A percentile compares a stretch with the other conserved stretches of the same genome.
Conservation (phyloP, 1,140 invertebrate species). For the Neotoxoptera formosana region DNA sequence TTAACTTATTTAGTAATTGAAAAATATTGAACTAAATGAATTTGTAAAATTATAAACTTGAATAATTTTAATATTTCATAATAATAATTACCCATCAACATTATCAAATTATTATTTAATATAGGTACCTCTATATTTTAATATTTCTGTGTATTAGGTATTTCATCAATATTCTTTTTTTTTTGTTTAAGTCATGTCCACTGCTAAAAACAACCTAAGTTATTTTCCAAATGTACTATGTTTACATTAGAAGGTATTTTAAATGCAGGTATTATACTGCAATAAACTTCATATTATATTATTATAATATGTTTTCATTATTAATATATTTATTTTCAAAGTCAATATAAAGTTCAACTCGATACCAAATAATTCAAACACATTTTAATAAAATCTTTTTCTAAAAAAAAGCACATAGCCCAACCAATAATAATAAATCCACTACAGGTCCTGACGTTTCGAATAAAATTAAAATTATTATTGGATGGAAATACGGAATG, state of each 20-base stretch:
- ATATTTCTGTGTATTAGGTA: not conserved
- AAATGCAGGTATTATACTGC: not conserved
- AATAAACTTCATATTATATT: not conserved
- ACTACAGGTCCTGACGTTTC: not conserved
- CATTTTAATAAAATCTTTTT: not conserved
- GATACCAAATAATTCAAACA: not conserved
- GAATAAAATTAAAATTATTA: not conserved
- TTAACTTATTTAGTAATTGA: not conserved
- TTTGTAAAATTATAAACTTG: not conserved
- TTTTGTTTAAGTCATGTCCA: not conserved
- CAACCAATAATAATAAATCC: not conserved
- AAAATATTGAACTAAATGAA: not conserved
- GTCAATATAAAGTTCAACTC: not conserved
- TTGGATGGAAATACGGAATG: not conserved
- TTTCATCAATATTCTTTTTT: not conserved
- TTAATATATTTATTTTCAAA: not conserved
- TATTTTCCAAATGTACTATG: not conserved
- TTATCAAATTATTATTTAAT: not conserved
- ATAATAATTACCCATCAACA: not conserved
- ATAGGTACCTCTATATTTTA: not conserved
- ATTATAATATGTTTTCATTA: not conserved
- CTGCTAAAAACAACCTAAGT: not conserved
- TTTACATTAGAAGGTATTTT: not conserved
- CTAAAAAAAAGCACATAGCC: not conserved
- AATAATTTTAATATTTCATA: not conserved